Conservation (phyloP, 2,113 vertebrate species). For the Gallinago media region DNA sequence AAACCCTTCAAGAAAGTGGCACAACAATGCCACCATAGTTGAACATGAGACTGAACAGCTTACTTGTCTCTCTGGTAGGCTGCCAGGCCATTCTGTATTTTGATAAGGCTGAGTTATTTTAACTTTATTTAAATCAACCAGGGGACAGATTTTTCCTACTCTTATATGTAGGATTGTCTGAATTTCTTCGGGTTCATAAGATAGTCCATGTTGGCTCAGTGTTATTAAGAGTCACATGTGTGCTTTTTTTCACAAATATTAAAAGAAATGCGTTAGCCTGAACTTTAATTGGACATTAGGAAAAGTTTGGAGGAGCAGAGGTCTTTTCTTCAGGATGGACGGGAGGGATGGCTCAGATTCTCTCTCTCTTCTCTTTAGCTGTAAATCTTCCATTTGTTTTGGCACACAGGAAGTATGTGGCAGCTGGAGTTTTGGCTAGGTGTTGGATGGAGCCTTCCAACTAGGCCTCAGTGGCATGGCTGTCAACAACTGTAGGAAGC, state of each 20-base stretch:
- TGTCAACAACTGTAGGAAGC: neutral
- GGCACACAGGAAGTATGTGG: neutral
- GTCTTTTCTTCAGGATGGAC: neutral
- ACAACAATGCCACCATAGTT: neutral
- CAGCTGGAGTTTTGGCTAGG: neutral
- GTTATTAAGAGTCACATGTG: neutral
- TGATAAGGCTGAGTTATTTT: neutral
- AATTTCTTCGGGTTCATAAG: neutral
- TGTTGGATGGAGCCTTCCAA: neutral
- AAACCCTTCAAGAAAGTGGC: neutral
- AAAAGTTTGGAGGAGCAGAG: neutral
- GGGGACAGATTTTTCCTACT: neutral
- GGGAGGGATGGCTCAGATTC: neutral
- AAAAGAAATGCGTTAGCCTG: neutral
- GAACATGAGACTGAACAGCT: neutral
- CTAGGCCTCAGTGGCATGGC: neutral
- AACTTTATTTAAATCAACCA: neutral
- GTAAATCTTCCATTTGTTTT: neutral
- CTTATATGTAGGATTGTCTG: neutral
- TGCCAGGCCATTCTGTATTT: neutral
- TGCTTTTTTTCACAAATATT: neutral
- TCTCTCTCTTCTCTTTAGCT: neutral
- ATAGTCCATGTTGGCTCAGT: fast-evolving
- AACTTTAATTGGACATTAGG: neutral
- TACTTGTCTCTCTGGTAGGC: neutral